These are phyloP conservation scores for Entomobrya proxima DNA, from an alignment of 2,888 invertebrate species.

Conservation along the genomic window DNA sequence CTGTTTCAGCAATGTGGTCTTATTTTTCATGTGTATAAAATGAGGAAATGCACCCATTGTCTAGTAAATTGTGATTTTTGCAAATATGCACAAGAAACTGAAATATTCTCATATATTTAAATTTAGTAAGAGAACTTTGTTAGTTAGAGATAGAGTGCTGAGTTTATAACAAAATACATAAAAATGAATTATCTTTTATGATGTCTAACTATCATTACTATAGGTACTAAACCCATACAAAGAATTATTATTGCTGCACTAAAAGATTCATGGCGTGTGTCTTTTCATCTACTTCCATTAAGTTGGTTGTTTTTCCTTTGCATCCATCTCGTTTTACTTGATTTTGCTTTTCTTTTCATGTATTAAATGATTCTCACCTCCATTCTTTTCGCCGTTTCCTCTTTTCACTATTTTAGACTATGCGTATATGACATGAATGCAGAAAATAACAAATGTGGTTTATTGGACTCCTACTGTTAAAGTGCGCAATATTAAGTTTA, in stretches of 20 bases:
- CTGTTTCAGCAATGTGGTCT: not conserved
- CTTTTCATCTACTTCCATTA: not conserved
- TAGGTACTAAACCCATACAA: not conserved
- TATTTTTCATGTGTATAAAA: constrained; percentile 30
- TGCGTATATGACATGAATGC: not conserved
- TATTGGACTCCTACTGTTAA: not conserved
- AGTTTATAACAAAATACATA: not conserved
- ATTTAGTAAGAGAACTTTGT: not conserved
- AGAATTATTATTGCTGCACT: not conserved
- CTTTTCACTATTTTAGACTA: too few relatives aligned
- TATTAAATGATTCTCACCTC: not conserved
- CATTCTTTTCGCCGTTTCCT: not conserved
- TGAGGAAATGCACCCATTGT: constrained; percentile 40
- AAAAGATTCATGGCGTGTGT: not conserved
- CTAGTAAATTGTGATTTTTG: constrained; percentile 19
- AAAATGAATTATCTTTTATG: not conserved
- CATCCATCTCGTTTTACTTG: not conserved
- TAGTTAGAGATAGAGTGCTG: not conserved
- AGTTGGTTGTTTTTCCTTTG: not conserved
- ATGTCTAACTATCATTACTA: not conserved
- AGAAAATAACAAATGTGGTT: not conserved
- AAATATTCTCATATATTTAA: not conserved
- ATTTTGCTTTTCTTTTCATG: not conserved
- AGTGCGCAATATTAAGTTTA: not conserved
- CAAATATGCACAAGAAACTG: not conserved